These are phyloP conservation scores for Drosophila gunungcola DNA, from an alignment of 1,140 invertebrate genomes.

Conservation along the genomic window DNA sequence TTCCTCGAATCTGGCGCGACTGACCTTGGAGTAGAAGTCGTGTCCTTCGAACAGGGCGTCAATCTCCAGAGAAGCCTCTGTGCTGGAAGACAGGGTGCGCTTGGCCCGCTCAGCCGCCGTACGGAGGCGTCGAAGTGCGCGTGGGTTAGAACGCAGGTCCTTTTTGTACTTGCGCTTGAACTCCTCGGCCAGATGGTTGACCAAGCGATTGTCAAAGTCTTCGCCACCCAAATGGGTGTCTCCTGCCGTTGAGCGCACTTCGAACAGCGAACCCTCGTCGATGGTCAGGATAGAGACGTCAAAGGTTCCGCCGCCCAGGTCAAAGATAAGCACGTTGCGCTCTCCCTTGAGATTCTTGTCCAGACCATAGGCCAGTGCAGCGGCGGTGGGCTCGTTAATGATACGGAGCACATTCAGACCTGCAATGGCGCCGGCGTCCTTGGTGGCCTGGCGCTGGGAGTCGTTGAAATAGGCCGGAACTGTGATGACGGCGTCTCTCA, in stretches of 20 bases:
- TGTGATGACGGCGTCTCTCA: conserved; percentile 88
- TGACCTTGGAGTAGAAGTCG: conserved; percentile 94
- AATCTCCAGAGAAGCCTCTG: conserved; percentile 89
- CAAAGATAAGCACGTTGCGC: conserved; percentile 90
- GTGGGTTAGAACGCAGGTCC: conserved; percentile 90
- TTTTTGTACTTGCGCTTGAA: conserved; percentile 93
- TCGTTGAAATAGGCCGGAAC: conserved; percentile 88
- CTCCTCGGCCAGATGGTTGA: conserved; percentile 90
- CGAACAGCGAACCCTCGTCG: conserved; percentile 92
- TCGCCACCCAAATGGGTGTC: conserved; percentile 91
- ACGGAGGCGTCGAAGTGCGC: conserved; percentile 91
- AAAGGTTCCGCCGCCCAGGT: conserved; percentile 90
- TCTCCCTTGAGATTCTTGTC: conserved; percentile 91
- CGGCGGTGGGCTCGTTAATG: conserved; percentile 91
- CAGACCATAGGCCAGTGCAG: conserved; percentile 90
- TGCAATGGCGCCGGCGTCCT: conserved; percentile 88
- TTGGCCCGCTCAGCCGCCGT: conserved; percentile 90
- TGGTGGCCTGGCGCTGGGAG: conserved; percentile 88
- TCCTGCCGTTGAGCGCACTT: conserved; percentile 91
- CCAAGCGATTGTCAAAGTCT: conserved; percentile 94
- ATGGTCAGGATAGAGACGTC: conserved; percentile 95
- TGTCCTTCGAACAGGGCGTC: conserved; percentile 90
- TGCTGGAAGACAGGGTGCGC: conserved; percentile 88
- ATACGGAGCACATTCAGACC: conserved; percentile 89
- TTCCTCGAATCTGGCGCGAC: conserved; percentile 94